These are phyloP conservation scores for Athripsodes cinereus DNA, from an alignment of 2,888 invertebrate species.

Conservation along the genomic window DNA sequence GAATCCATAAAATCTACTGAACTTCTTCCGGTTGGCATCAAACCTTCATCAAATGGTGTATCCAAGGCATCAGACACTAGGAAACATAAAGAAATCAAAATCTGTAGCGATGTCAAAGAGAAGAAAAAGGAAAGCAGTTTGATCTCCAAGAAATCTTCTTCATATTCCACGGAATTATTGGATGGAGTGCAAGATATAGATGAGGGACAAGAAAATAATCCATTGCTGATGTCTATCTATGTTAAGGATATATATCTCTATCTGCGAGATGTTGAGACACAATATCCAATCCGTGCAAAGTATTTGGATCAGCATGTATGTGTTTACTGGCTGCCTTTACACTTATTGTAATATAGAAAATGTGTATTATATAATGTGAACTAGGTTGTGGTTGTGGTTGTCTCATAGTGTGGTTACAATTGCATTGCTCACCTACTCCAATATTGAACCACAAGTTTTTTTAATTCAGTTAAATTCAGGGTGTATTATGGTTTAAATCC, in stretches of 20 bases:
- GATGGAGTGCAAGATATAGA: slow-evolving; percentile 67
- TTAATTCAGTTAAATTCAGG: not conserved
- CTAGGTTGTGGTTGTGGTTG: too few species aligned
- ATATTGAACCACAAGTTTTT: too few species aligned
- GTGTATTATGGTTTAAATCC: not conserved
- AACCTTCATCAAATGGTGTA: not conserved
- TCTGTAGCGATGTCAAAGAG: not conserved
- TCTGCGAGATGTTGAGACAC: slow-evolving; percentile 66
- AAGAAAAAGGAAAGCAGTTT: not conserved
- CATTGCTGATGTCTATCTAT: slow-evolving; percentile 76
- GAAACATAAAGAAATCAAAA: not conserved
- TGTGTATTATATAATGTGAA: too few species aligned
- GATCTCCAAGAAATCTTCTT: slow-evolving; percentile 13
- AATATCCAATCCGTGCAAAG: slow-evolving; percentile 57
- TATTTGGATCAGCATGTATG: slow-evolving; percentile 60
- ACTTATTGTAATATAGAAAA: too few species aligned
- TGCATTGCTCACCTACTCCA: too few species aligned
- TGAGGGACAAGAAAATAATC: slow-evolving; percentile 64
- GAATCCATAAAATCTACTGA: slow-evolving; percentile 1
- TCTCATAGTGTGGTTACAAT: too few species aligned
- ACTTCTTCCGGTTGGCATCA: not conserved
- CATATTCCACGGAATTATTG: slow-evolving; percentile 33
- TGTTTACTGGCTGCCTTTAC: not conserved
- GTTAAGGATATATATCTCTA: slow-evolving; percentile 86
- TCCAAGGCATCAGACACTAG: not conserved